Percentiles rank a stretch among this genome's conserved stretches.
phyloP scores from a whole-genome alignment of 2,888 invertebrate species.

The Prosopocoilus inquinatus region DNA sequence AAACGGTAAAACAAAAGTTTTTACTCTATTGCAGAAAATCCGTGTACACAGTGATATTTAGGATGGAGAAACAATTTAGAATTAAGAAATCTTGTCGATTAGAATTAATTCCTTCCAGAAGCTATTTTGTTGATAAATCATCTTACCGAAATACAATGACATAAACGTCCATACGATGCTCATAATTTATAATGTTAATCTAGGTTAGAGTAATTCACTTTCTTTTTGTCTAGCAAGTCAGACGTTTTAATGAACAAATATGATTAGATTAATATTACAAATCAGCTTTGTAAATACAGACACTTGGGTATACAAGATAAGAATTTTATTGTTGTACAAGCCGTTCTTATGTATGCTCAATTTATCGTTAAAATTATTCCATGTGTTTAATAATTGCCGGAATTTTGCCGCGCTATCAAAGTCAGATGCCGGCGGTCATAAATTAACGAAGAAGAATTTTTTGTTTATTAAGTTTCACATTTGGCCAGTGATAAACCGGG shows the following conservation, averaged over 20 bases:
- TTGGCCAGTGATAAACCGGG: neutral
- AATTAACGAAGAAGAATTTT: too few relatives aligned
- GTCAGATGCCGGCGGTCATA: too few relatives aligned
- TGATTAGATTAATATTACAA: slow-evolving; percentile 3
- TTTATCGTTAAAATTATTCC: neutral
- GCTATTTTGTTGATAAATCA: too few relatives aligned
- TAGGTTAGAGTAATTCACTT: neutral
- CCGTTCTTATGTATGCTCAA: neutral
- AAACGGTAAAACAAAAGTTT: too few relatives aligned
- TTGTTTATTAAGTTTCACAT: neutral
- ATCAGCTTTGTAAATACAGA: slow-evolving; percentile 5
- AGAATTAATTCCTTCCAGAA: too few relatives aligned
- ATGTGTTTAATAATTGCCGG: neutral
- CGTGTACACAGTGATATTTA: too few relatives aligned
- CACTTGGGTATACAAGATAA: slow-evolving; percentile 1
- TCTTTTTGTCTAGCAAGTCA: neutral
- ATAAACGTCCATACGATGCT: too few relatives aligned
- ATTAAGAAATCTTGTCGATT: too few relatives aligned
- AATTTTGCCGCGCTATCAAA: neutral
- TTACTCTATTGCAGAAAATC: too few relatives aligned
- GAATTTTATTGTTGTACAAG: neutral
- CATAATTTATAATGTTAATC: neutral
- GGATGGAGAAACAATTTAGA: too few relatives aligned
- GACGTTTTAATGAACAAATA: slow-evolving; percentile 2
- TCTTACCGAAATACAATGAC: too few relatives aligned